Base-by-base conservation (phyloP, 2,888 invertebrate genomes). In the Germaria angustata region DNA sequence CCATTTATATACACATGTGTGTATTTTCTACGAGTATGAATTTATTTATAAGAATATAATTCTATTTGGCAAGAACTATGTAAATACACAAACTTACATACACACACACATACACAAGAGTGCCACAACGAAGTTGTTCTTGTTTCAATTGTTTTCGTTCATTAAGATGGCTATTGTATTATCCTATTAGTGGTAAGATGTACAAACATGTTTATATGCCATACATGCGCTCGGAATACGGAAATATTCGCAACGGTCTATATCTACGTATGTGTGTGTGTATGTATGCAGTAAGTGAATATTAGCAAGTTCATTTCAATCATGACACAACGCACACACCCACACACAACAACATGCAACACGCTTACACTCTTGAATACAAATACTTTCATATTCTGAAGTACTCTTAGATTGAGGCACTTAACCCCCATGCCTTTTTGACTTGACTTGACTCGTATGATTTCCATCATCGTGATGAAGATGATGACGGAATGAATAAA, bases 391-490 rank as follows among this genome's bases (percentile, higher is more conserved):
- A 69, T 66, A 71, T 65, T 41, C 66, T 59, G 28, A 81, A 71
- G 80, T 69, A 61, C 59, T 41, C 32, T 15, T 28, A 51, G 44
- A 71, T 41, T 71, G 71, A 53, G 65, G 55, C 71, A 81, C 75
- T 81, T 81, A 76, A 72, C 69, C 81, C 81, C 71, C 81, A 59
- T 81, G 76, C 71, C 81, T 59, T 81, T 59, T 66, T 24, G 65
- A 65, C 63, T 72, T 79, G 44, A 55, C 55, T 75, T 36, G 49
- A 51, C 57, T 76, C 46, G 28, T 34, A 66, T 49, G 65, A 65
- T 57, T 53, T 72, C 41, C 41, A 69, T 79, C 55, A 72, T 49
- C 17, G 32, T 59, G 65, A 72, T 72, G 63, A 66, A 34, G 49
- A 68, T 61, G 51, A 41, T 61, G 77, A 78, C 66, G 72, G 57